phyloP scores from a whole-genome alignment of 2,797 vertebrate species.

The Microhierax caerulescens region DNA sequence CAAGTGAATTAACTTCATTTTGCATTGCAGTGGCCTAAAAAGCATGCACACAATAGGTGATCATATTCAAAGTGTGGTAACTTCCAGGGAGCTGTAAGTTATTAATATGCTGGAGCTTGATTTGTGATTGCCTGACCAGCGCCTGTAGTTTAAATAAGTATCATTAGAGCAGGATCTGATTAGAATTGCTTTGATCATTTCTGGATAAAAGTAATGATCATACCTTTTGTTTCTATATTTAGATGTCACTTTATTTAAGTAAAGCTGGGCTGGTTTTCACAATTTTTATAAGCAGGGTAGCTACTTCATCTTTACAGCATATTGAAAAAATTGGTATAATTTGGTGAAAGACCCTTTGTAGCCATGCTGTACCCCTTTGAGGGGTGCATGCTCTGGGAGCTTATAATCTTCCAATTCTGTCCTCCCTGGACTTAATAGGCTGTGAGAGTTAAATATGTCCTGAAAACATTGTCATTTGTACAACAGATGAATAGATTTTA shows the following conservation, averaged over 20 bases:
- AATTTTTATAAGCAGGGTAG: background rate
- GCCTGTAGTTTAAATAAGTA: background rate
- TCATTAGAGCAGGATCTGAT: background rate
- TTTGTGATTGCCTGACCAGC: background rate
- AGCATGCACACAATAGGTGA: background rate
- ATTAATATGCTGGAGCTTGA: background rate
- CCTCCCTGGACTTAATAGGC: background rate
- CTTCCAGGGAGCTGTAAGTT: background rate
- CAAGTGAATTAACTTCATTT: background rate
- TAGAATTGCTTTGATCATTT: background rate
- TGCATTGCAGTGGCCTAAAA: background rate
- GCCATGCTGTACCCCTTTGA: background rate
- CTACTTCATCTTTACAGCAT: background rate
- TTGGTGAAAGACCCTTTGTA: background rate
- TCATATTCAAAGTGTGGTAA: background rate
- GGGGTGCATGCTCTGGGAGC: background rate
- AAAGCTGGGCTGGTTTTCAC: background rate
- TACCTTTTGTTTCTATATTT: background rate
- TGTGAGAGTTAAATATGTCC: conserved; percentile 22
- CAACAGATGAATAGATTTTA: conserved; percentile 43
- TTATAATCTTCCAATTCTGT: background rate
- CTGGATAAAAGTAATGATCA: background rate
- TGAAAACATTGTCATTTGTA: conserved; percentile 30
- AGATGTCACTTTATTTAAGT: background rate
- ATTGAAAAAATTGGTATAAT: background rate